Percentiles rank a stretch among this genome's conserved stretches.
These are phyloP conservation scores for Aphodius granarius DNA, from an alignment of 2,888 invertebrate genomes.

Conservation along the genomic window DNA sequence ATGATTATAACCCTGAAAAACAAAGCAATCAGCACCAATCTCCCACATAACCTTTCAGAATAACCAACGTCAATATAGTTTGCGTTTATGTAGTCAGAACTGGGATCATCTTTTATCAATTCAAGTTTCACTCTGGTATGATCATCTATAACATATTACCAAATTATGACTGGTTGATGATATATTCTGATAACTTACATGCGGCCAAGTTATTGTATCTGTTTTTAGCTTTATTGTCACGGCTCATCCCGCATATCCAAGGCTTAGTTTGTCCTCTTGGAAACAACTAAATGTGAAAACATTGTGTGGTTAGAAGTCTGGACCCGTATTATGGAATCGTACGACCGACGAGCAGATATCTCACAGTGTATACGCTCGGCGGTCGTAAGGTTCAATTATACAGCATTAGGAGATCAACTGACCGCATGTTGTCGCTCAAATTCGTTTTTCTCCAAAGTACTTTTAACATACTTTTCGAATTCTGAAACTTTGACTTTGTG, in stretches of 20 bases:
- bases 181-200: slow-evolving; percentile 47
- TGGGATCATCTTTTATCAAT: slow-evolving; percentile 48
- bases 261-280: slow-evolving; percentile 50
- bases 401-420: not conserved
- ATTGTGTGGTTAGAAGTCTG: too few relatives aligned
- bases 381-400: too few relatives aligned
- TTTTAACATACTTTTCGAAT: slow-evolving; percentile 15
- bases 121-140: slow-evolving; percentile 54
- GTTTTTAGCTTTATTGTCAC: slow-evolving; percentile 54
- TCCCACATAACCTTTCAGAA: too few relatives aligned
- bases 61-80: slow-evolving; percentile 54
- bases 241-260: slow-evolving; percentile 48
- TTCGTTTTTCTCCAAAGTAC: slow-evolving; percentile 3
- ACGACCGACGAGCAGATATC: too few relatives aligned
- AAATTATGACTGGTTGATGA: not conserved
- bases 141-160: slow-evolving; percentile 50
- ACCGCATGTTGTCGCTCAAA: slow-evolving; percentile 14
- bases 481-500: not conserved
- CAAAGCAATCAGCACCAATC: too few relatives aligned
- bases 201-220: slow-evolving; percentile 54
- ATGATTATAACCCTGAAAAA: slow-evolving; percentile 44
- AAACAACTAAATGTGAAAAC: slow-evolving; percentile 45
- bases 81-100: slow-evolving; percentile 59
- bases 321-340: too few relatives aligned
- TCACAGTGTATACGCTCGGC: too few relatives aligned